Percentiles rank a stretch among this genome's conserved stretches.
Evolutionary conservation across 2,888 invertebrate genomes (phyloP).

Genomic region (Nomada goodeniana): DNA sequence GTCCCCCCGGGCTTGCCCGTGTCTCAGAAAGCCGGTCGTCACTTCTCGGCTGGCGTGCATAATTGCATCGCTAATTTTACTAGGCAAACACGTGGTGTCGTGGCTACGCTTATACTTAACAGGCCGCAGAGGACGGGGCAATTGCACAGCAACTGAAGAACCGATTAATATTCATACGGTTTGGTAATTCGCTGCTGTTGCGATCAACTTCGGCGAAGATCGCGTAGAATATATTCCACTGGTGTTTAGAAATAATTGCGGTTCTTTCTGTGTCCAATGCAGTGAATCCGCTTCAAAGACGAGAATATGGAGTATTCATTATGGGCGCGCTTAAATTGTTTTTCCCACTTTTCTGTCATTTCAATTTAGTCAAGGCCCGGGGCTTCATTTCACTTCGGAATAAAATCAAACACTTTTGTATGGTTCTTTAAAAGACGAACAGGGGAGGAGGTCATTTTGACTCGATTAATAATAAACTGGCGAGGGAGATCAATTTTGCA

Average conservation of each 20-base stretch:
- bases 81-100: conserved; percentile 46
- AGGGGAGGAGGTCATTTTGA: no score
- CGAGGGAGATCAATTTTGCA: no score
- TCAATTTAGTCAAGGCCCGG: no score
- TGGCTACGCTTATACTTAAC: conserved; percentile 48
- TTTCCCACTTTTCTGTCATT: no score
- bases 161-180: conserved; percentile 54
- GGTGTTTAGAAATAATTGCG: not conserved
- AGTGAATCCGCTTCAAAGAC: not conserved
- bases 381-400: no score
- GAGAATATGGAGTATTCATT: no score
- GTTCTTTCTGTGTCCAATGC: not conserved
- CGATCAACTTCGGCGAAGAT: conserved; percentile 20
- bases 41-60: conserved; percentile 53
- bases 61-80: conserved; percentile 68
- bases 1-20: conserved; percentile 25
- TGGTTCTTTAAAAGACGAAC: no score
- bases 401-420: no score
- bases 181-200: conserved; percentile 15
- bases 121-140: conserved; percentile 51
- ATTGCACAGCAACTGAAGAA: conserved; percentile 55
- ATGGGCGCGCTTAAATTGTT: no score
- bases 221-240: not conserved
- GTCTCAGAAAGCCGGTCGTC: conserved; percentile 55
- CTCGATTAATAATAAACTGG: no score